Conservation (phyloP, 2,113 vertebrate genomes). For the Barnardius zonarius region DNA sequence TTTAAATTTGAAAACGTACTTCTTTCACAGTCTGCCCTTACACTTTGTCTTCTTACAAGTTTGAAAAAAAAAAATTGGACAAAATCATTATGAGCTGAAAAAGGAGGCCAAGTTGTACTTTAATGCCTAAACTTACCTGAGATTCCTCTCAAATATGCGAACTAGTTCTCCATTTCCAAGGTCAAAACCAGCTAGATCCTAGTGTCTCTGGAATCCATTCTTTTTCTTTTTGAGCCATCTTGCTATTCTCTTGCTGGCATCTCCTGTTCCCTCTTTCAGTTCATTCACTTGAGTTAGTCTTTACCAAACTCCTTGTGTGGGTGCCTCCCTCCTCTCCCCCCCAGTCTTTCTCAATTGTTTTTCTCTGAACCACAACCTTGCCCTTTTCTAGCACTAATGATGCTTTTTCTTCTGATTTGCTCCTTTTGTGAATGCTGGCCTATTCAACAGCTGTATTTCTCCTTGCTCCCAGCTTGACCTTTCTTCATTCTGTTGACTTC, state of each 20-base stretch:
- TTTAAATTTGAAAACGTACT: not conserved
- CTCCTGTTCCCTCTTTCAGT: not conserved
- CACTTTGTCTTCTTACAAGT: not conserved
- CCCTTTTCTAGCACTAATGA: conserved; percentile 57
- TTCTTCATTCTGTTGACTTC: conserved; percentile 53
- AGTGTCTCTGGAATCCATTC: not conserved
- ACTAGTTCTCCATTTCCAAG: conserved; percentile 12
- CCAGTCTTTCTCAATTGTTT: conserved; percentile 47
- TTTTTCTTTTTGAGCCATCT: not conserved
- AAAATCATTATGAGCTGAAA: not conserved
- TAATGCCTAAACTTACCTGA: not conserved
- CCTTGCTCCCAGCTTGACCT: conserved; percentile 55
- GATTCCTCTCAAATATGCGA: not conserved
- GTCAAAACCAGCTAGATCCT: conserved; percentile 20
- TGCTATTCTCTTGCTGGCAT: not conserved
- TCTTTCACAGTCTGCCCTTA: not conserved
- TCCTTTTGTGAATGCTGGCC: conserved; percentile 58
- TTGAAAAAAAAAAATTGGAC: not conserved
- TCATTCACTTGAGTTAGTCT: conserved; percentile 4
- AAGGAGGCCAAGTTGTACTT: not conserved
- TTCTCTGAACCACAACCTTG: conserved; percentile 50
- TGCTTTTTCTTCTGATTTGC: conserved; percentile 46
- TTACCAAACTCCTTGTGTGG: not conserved
- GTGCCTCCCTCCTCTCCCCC: not conserved
- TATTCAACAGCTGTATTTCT: conserved; percentile 38